Evolutionary conservation across 2,797 vertebrate genomes (phyloP), one percentile per base, ranked within the genome.

Genomic region (Loriculus beryllinus): DNA sequence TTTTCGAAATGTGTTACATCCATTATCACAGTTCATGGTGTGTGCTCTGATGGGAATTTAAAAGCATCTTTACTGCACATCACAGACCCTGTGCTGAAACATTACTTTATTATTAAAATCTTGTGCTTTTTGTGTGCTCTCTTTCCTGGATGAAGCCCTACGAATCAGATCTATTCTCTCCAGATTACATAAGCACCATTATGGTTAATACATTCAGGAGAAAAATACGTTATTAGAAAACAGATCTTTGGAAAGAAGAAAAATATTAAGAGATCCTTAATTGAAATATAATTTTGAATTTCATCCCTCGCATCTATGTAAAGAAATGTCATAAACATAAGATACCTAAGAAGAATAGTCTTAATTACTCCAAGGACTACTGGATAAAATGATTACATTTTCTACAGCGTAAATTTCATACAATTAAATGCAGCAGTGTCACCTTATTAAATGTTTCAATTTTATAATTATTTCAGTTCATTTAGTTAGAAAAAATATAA

Each of bases 401-500:
- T 97, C 97, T 97, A 97, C 96, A 84, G 91, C 92, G 96, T 95
- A 98, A 97, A 98, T 98, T 97, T 97, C 97, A 97, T 94, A 97
- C 97, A 98, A 98, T 98, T 98, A 98, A 98, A 97, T 96, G 95
- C 93, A 94, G 90, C 65, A 33, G 88, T 97, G 97, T 97, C 97
- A 97, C 97, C 97, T 97, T 98, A 96, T 97, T 98, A 97, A 97
- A 97, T 95, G 96, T 96, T 98, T 98, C 97, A 98, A 98, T 98
- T 98, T 98, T 97, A 94, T 96, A 97, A 98, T 98, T 98, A 98
- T 98, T 97, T 98, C 97, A 98, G 97, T 97, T 98, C 97, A 97
- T 98, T 98, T 98, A 94, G 89, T 96, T 94, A 95, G 96, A 94
- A 98, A 98, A 97, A 98, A 98, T 90, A 89, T 86, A 97, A 98